Conservation (phyloP, 1,140 invertebrate species). For the Conus ventricosus region DNA sequence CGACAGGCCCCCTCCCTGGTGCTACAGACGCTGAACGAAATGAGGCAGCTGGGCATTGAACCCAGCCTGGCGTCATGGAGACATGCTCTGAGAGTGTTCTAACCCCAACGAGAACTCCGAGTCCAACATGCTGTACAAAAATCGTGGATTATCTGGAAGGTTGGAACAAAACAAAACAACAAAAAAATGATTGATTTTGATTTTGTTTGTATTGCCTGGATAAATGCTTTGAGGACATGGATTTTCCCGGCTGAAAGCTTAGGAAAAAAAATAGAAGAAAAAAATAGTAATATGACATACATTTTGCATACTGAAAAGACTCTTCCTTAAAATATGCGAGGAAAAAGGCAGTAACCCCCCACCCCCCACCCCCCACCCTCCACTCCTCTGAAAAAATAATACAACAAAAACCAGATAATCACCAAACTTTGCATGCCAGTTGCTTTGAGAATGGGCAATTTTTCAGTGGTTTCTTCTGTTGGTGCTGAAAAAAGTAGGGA, state of each 20-base stretch:
- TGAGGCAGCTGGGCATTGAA: constrained; percentile 28
- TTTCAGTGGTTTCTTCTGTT: too few relatives aligned
- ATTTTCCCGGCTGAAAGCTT: background rate
- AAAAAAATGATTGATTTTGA: too few relatives aligned
- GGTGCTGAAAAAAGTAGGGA: too few relatives aligned
- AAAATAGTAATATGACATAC: too few relatives aligned
- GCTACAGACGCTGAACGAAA: constrained; percentile 30
- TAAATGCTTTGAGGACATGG: background rate
- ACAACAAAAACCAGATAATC: too few relatives aligned
- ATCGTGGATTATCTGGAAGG: constrained; percentile 33
- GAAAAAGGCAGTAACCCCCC: too few relatives aligned
- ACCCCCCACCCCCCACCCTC: too few relatives aligned
- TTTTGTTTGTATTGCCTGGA: background rate
- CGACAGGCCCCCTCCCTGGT: background rate
- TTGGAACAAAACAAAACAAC: background rate
- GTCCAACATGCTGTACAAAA: constrained; percentile 33
- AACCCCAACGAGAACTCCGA: constrained; percentile 31
- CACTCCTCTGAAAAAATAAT: too few relatives aligned
- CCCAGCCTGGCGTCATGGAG: constrained; percentile 32
- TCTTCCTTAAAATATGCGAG: too few relatives aligned
- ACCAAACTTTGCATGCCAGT: too few relatives aligned
- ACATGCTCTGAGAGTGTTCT: constrained; percentile 11
- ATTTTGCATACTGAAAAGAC: too few relatives aligned
- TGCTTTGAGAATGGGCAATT: too few relatives aligned
- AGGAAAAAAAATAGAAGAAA: background rate